These are phyloP conservation scores for Trypoxylus dichotomus DNA, from an alignment of 1,140 invertebrate genomes.

Conservation along the genomic window DNA sequence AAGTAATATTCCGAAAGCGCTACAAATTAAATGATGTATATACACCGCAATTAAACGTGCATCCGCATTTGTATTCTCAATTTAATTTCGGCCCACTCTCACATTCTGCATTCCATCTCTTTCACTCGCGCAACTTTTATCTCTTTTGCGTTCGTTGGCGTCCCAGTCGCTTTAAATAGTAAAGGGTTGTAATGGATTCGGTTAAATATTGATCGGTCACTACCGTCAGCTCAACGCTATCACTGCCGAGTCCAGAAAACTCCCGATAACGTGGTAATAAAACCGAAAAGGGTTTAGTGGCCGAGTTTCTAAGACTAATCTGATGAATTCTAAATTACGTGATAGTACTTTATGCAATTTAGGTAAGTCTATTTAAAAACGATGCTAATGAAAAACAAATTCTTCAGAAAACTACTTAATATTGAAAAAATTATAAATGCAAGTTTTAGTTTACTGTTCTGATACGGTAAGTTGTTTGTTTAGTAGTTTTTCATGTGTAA, in stretches of 20 bases:
- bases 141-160: constrained; percentile 10
- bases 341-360: background rate
- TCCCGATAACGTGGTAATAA: background rate
- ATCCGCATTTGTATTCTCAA: constrained; percentile 43
- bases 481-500: too few relatives aligned
- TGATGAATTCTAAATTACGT: background rate
- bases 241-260: background rate
- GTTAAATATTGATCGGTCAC: constrained; percentile 37
- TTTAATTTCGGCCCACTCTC: constrained; percentile 34
- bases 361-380: too few relatives aligned
- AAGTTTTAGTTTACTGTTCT: too few relatives aligned
- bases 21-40: constrained; percentile 35
- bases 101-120: background rate
- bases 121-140: background rate
- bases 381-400: too few relatives aligned
- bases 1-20: constrained; percentile 19
- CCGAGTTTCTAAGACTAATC: background rate
- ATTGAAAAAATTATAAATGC: too few relatives aligned
- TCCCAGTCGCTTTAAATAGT: constrained; percentile 29
- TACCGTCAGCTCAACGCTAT: background rate
- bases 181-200: constrained; percentile 42
- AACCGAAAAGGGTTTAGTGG: constrained; percentile 17
- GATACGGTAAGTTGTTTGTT: too few relatives aligned
- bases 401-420: too few relatives aligned
- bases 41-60: constrained; percentile 35